Conservation (phyloP, 1,140 invertebrate genomes). For the Dendroctonus valens region DNA sequence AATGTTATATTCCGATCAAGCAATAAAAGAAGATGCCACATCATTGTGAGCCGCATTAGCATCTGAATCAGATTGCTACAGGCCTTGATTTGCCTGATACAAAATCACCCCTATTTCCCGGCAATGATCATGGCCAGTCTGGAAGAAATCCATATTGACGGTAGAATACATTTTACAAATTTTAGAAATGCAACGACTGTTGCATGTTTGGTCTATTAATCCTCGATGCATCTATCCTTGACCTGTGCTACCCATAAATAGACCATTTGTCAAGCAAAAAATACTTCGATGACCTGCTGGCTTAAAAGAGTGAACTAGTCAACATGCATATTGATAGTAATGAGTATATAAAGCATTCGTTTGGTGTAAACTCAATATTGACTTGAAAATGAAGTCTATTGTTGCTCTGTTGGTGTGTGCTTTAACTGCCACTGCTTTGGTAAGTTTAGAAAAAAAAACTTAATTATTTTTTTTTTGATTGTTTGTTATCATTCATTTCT, state of each 20-base stretch:
- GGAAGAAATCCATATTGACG: no score
- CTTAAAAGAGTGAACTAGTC: no score
- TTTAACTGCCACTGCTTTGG: conserved; percentile 6
- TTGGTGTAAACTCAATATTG: neutral
- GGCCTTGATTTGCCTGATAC: conserved; percentile 45
- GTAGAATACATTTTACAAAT: no score
- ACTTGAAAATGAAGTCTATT: conserved; percentile 23
- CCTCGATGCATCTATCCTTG: no score
- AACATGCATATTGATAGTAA: no score
- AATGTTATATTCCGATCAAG: conserved; percentile 49
- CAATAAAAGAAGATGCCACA: conserved; percentile 49
- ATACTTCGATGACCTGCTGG: no score
- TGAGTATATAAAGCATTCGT: no score
- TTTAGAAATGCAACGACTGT: no score
- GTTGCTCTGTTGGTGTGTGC: conserved; percentile 19
- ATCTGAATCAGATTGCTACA: conserved; percentile 46
- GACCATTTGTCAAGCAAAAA: no score
- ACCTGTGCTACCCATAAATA: no score
- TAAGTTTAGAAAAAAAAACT: conserved; percentile 7
- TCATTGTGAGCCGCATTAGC: conserved; percentile 45
- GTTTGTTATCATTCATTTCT: no score
- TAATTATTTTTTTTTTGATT: conserved; percentile 10
- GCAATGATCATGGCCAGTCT: neutral
- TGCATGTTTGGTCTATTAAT: no score
- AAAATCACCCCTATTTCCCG: conserved; percentile 26